These are phyloP conservation scores for Elmis aenea DNA, from an alignment of 2,888 invertebrate species.

Conservation along the genomic window DNA sequence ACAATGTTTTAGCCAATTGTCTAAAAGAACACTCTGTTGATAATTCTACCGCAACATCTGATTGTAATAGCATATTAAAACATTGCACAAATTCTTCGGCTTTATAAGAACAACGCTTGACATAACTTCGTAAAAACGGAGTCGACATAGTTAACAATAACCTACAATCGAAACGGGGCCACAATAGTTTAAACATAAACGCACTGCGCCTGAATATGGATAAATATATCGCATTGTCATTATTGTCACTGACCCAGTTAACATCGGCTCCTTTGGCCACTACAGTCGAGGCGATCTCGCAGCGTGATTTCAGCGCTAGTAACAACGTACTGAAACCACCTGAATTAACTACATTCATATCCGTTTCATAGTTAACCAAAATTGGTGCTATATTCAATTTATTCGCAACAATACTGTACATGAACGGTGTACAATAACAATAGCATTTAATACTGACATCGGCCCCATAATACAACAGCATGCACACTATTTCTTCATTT, in stretches of 20 bases:
- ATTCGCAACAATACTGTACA: slow-evolving; percentile 25
- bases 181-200: slow-evolving; percentile 10
- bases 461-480: slow-evolving; percentile 33
- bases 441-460: slow-evolving; percentile 22
- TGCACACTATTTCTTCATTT: slow-evolving; percentile 28
- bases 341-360: slow-evolving; percentile 23
- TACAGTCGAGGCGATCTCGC: slow-evolving; percentile 25
- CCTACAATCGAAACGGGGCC: slow-evolving; percentile 1
- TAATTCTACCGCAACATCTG: neutral
- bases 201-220: slow-evolving; percentile 3
- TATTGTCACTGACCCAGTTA: slow-evolving; percentile 18
- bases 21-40: no score
- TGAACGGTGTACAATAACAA: slow-evolving; percentile 29
- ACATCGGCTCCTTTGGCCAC: slow-evolving; percentile 28
- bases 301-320: slow-evolving; percentile 24
- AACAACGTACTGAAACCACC: slow-evolving; percentile 25
- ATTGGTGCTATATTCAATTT: slow-evolving; percentile 22
- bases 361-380: slow-evolving; percentile 28
- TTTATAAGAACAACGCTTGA: slow-evolving; percentile 1
- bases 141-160: neutral
- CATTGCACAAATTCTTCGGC: slow-evolving; percentile 8
- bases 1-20: neutral
- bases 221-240: slow-evolving; percentile 5
- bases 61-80: slow-evolving; percentile 11
- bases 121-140: neutral